Conservation (phyloP, 2,797 vertebrate genomes). For the Tamandua tetradactyla region DNA sequence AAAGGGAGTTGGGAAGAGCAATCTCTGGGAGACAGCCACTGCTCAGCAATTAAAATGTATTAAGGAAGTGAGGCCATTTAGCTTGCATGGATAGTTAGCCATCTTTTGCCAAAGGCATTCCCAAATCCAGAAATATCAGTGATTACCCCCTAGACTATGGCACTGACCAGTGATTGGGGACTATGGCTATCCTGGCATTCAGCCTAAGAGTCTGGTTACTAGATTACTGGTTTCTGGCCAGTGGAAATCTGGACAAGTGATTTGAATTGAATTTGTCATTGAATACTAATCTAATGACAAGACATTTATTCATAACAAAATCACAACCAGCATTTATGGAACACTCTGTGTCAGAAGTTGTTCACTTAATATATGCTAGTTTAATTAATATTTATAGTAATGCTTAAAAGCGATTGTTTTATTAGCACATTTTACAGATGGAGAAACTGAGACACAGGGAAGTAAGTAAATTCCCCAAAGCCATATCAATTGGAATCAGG, state of each 20-base stretch:
- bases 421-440: not conserved
- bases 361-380: not conserved
- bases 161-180: not conserved
- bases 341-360: not conserved
- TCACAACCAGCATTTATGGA: not conserved
- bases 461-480: not conserved
- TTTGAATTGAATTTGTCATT: too few relatives aligned
- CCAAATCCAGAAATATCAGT: not conserved
- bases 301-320: slow-evolving; percentile 38
- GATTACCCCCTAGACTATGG: not conserved
- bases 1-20: not conserved
- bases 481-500: not conserved
- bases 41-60: not conserved
- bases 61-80: not conserved
- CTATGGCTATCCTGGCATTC: not conserved
- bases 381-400: not conserved
- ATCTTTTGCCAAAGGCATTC: not conserved
- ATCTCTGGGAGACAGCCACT: not conserved
- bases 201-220: not conserved
- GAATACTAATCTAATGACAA: slow-evolving; percentile 1
- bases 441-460: not conserved
- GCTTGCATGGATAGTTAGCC: not conserved
- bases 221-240: not conserved
- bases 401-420: not conserved
- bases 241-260: not conserved